Percentiles rank a stretch among this genome's conserved stretches.
Conservation (phyloP, 2,797 vertebrate species). For the Salmo trutta region DNA sequence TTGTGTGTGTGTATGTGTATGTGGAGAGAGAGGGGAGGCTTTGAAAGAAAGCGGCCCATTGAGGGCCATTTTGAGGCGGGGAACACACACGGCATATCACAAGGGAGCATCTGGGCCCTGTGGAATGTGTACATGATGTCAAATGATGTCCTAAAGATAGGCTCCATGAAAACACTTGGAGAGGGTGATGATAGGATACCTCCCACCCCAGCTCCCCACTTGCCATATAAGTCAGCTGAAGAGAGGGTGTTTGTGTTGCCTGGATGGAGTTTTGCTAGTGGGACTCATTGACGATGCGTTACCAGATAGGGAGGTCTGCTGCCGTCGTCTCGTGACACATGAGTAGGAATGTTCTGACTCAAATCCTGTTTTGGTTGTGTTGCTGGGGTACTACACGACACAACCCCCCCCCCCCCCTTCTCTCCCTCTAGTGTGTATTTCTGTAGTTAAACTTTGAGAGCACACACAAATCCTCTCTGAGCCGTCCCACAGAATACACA, state of each 20-base stretch:
- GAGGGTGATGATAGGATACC: conserved; percentile 63
- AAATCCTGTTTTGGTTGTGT: conserved; percentile 34
- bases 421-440: conserved; percentile 40
- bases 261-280: conserved; percentile 59
- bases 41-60: conserved; percentile 72
- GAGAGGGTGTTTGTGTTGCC: conserved; percentile 66
- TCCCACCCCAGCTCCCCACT: conserved; percentile 38
- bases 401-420: conserved; percentile 33
- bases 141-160: conserved; percentile 78
- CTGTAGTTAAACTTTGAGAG: conserved; percentile 51
- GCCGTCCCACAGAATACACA: conserved; percentile 48
- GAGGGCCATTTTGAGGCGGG: conserved; percentile 60
- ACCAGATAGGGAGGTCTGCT: conserved; percentile 46
- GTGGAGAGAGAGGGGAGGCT: conserved; percentile 49
- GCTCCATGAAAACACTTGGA: conserved; percentile 58
- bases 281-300: conserved; percentile 39
- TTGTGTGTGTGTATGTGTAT: conserved; percentile 71
- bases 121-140: conserved; percentile 79
- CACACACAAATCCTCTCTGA: conserved; percentile 55
- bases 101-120: conserved; percentile 75
- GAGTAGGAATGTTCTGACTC: conserved; percentile 64
- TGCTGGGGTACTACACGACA: conserved; percentile 43
- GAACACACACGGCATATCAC: conserved; percentile 75
- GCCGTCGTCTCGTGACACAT: conserved; percentile 56
- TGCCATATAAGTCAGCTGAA: conserved; percentile 54